Evolutionary conservation across 2,888 invertebrate species (phyloP).

Genomic region (Minunthozetes semirufus): DNA sequence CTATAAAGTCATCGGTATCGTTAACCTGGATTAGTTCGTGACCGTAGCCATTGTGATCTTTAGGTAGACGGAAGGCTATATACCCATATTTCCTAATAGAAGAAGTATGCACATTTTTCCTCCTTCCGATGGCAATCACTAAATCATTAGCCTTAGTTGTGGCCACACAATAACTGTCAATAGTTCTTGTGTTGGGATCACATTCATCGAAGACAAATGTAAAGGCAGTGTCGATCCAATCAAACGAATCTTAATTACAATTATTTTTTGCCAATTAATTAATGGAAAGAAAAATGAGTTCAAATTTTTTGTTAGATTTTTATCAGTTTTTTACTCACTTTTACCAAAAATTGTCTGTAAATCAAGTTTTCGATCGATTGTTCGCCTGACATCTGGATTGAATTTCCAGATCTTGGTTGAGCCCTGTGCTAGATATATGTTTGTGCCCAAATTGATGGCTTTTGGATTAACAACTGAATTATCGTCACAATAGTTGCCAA

Average conservation of each 20-base stretch:
- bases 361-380: neutral
- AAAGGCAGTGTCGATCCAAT: constrained; percentile 1
- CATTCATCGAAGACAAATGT: neutral
- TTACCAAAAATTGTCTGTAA: neutral
- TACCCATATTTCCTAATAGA: neutral
- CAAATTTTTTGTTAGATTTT: neutral
- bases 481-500: neutral
- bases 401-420: neutral
- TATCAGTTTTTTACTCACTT: neutral
- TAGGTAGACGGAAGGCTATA: neutral
- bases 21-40: neutral
- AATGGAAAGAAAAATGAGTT: neutral
- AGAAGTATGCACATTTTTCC: neutral
- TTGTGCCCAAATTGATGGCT: neutral
- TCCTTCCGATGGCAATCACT: neutral
- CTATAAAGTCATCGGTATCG: neutral
- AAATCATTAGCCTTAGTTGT: neutral
- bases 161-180: neutral
- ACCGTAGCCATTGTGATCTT: neutral
- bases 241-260: neutral
- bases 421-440: neutral
- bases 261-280: neutral
- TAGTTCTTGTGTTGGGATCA: neutral
- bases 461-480: neutral
- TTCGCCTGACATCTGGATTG: neutral